Percentiles rank a stretch among this genome's conserved stretches.
Evolutionary conservation across 1,140 invertebrate species (phyloP).

Genomic region (Apis cerana): DNA sequence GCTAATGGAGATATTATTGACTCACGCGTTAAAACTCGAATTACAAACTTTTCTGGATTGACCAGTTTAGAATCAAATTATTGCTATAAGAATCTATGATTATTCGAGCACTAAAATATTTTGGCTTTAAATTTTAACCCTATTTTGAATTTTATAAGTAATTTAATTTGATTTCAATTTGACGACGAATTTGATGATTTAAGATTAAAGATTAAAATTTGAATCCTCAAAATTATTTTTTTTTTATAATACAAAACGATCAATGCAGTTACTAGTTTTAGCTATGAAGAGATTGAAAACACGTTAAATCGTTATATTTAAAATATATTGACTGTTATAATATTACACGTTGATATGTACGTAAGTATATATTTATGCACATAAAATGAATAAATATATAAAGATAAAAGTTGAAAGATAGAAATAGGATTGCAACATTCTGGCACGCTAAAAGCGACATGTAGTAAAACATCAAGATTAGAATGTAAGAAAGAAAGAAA

Average conservation of each 20-base stretch:
- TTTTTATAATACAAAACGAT: no score
- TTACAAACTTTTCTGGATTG: slow-evolving; percentile 60
- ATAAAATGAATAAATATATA: neutral
- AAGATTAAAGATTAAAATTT: neutral
- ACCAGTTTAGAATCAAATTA: slow-evolving; percentile 51
- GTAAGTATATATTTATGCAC: no score
- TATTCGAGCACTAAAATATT: neutral
- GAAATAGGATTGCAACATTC: neutral
- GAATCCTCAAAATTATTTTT: neutral
- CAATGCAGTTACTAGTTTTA: neutral
- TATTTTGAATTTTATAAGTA: neutral
- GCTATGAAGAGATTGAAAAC: neutral
- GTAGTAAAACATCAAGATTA: neutral
- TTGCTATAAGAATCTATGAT: neutral
- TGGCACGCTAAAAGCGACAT: neutral
- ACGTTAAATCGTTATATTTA: neutral
- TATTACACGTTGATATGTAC: no score
- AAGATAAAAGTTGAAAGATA: neutral
- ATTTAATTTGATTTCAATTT: neutral
- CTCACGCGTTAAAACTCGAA: slow-evolving; percentile 63
- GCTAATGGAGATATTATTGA: slow-evolving; percentile 67
- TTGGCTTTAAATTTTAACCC: neutral
- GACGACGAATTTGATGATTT: neutral
- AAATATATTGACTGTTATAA: no score
- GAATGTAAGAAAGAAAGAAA: neutral